These are phyloP conservation scores for Phaetusa simplex DNA, from an alignment of 2,113 vertebrate species.

Conservation along the genomic window DNA sequence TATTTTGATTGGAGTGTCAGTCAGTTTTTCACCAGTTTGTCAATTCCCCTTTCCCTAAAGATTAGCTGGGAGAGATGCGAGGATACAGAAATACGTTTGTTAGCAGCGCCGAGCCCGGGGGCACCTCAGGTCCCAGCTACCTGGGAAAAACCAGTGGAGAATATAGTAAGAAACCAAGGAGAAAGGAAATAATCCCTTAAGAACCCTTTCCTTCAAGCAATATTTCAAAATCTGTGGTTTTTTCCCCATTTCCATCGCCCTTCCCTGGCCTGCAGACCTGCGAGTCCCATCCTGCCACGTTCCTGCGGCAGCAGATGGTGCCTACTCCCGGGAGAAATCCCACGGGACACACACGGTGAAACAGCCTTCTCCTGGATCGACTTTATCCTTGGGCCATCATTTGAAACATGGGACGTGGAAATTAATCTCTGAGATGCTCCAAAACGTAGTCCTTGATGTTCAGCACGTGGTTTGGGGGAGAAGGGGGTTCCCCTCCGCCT, in stretches of 20 bases:
- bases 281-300: accelerated
- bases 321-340: neutral
- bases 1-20: slow-evolving; percentile 22
- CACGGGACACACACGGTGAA: accelerated
- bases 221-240: neutral
- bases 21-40: neutral
- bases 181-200: neutral
- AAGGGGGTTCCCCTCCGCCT: accelerated
- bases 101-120: accelerated
- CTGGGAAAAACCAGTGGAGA: neutral
- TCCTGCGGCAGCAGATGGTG: accelerated
- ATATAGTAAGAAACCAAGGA: neutral
- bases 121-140: neutral
- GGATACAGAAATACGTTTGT: neutral
- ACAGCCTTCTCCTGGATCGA: neutral
- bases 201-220: neutral
- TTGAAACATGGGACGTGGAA: neutral
- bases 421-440: neutral
- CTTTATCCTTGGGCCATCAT: neutral
- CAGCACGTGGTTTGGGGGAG: neutral
- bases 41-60: slow-evolving; percentile 13
- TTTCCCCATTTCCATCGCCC: neutral
- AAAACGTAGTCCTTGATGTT: neutral
- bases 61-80: neutral
- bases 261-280: neutral